phyloP scores from a whole-genome alignment of 2,797 vertebrate species.

The Psittacula echo region DNA sequence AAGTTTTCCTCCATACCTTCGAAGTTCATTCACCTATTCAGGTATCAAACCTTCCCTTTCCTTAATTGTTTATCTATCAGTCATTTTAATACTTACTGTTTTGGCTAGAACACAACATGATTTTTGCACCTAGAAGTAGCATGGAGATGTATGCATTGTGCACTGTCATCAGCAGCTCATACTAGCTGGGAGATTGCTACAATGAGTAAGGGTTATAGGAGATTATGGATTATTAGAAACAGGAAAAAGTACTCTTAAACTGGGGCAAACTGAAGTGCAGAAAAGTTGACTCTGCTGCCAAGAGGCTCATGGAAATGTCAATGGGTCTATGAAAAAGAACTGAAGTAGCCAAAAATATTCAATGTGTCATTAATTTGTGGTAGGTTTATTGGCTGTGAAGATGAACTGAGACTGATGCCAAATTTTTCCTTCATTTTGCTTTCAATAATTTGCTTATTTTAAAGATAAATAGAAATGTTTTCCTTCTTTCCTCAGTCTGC shows the following conservation, averaged over 20 bases:
- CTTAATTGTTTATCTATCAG: not conserved
- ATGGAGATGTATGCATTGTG: not conserved
- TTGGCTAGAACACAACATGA: not conserved
- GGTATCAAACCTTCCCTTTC: not conserved
- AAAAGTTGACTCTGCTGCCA: not conserved
- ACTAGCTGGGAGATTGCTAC: not conserved
- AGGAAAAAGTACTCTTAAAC: not conserved
- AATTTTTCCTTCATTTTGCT: not conserved
- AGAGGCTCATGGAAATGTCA: not conserved
- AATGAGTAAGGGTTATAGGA: not conserved
- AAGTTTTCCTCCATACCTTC: not conserved
- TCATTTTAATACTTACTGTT: not conserved
- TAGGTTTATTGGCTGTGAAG: conserved; percentile 11
- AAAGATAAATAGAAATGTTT: not conserved
- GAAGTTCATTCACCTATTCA: not conserved
- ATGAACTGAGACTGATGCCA: not conserved
- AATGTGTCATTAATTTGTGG: not conserved
- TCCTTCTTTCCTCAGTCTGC: not conserved
- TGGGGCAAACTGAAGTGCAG: not conserved
- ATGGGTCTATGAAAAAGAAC: not conserved
- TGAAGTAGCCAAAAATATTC: not conserved
- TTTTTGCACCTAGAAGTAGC: not conserved
- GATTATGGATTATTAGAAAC: not conserved
- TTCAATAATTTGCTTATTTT: not conserved
- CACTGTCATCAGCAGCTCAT: not conserved